Conservation (phyloP, 2,113 vertebrate genomes). For the Cynoglossus semilaevis region DNA sequence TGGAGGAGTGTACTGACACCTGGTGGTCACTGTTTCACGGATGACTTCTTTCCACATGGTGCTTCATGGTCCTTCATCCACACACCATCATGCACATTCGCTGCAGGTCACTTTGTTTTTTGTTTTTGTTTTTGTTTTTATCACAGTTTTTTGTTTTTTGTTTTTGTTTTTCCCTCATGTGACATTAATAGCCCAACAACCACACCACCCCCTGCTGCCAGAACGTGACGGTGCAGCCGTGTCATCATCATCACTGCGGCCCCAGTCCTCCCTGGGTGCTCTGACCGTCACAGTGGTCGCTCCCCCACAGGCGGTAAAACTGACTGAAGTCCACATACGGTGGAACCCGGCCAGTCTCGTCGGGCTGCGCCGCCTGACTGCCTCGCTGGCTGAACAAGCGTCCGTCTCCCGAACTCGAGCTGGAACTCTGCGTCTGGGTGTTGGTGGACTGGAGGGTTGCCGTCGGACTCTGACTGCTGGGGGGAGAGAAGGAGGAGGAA, state of each 20-base stretch:
- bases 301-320: constrained; percentile 92
- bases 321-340: constrained; percentile 97
- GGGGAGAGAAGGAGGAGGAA: constrained; percentile 11
- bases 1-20: background rate
- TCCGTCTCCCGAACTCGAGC: constrained; percentile 95
- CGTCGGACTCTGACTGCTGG: constrained; percentile 89
- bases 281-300: constrained; percentile 83
- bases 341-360: constrained; percentile 92
- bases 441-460: constrained; percentile 95
- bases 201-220: background rate
- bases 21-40: no score
- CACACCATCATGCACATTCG: constrained; percentile 17
- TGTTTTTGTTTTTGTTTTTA: no score
- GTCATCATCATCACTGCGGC: constrained; percentile 47
- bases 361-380: constrained; percentile 87
- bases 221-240: background rate
- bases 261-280: constrained; percentile 59
- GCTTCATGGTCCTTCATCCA: background rate
- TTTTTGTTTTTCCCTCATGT: constrained; percentile 17
- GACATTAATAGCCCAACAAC: constrained; percentile 21
- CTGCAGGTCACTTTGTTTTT: constrained; percentile 7
- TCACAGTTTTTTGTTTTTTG: no score
- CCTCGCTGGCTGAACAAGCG: constrained; percentile 92
- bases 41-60: background rate
- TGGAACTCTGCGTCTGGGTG: constrained; percentile 96